A percentile compares a stretch with the other conserved stretches of the same genome.
Conservation (phyloP, 2,113 vertebrate genomes). For the Numida meleagris region DNA sequence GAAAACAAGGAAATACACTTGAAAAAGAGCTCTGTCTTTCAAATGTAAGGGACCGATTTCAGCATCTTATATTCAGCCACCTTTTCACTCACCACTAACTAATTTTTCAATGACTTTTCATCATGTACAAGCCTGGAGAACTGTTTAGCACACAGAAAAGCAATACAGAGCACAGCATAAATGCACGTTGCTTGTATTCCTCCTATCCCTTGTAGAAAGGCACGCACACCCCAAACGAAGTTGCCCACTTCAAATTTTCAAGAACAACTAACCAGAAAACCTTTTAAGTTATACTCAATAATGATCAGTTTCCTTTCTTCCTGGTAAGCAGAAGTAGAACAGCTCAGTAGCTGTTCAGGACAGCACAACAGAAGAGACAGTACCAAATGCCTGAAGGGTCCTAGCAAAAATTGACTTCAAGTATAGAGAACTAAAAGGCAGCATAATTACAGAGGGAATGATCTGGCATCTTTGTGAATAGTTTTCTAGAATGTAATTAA, state of each 20-base stretch:
- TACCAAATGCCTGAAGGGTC: not conserved
- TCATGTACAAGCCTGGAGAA: not conserved
- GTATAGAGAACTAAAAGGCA: not conserved
- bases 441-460: constrained; percentile 29
- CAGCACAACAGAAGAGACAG: not conserved
- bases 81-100: not conserved
- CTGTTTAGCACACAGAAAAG: rapidly evolving
- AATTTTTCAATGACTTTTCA: not conserved
- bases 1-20: not conserved
- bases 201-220: not conserved
- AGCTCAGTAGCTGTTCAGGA: not conserved
- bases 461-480: not conserved
- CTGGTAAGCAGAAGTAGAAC: not conserved
- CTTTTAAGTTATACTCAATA: not conserved
- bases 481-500: constrained; percentile 65
- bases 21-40: not conserved
- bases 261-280: not conserved
- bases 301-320: not conserved
- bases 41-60: not conserved
- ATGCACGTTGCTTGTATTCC: not conserved
- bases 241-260: not conserved
- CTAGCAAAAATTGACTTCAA: constrained; percentile 25
- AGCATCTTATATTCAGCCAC: not conserved
- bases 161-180: not conserved
- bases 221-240: not conserved